Evolutionary conservation across 2,113 vertebrate genomes (phyloP).

Genomic region (Sylvia atricapilla): DNA sequence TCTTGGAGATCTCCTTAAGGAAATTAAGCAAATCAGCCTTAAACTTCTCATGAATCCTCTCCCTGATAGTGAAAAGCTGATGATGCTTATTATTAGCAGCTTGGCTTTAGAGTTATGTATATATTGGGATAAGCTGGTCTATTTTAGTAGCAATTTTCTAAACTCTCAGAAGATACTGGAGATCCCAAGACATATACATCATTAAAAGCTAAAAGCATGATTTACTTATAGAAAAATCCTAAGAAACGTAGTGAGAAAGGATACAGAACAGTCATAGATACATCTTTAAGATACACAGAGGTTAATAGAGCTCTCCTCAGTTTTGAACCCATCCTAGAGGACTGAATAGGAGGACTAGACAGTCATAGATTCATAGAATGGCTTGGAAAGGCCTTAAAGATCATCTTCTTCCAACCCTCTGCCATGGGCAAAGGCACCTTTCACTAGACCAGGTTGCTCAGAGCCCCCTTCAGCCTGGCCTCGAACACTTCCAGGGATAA

Average conservation of each 20-base stretch:
- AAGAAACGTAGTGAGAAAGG: not conserved
- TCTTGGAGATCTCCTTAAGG: not conserved
- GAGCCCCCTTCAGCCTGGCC: not conserved
- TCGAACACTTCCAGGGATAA: not conserved
- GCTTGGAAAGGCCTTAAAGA: not conserved
- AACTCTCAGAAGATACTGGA: not conserved
- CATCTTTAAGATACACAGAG: rapidly evolving
- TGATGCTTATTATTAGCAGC: not conserved
- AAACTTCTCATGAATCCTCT: slow-evolving; percentile 8
- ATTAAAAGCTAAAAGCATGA: not conserved
- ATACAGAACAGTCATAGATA: not conserved
- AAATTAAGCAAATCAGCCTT: slow-evolving; percentile 25
- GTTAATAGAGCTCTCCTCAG: not conserved
- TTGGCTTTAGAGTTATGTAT: not conserved
- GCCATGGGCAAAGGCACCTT: not conserved
- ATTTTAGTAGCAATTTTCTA: slow-evolving; percentile 10
- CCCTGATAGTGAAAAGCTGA: not conserved
- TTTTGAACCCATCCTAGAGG: not conserved
- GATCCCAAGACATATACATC: not conserved
- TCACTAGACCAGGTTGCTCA: not conserved
- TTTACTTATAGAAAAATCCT: not conserved
- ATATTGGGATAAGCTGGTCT: not conserved
- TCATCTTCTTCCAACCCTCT: not conserved
- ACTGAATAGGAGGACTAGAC: not conserved
- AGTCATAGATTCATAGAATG: not conserved